A percentile compares a stretch with the other conserved stretches of the same genome.
Evolutionary conservation across 2,888 invertebrate genomes (phyloP).

Genomic region (Pristionchus mayeri): DNA sequence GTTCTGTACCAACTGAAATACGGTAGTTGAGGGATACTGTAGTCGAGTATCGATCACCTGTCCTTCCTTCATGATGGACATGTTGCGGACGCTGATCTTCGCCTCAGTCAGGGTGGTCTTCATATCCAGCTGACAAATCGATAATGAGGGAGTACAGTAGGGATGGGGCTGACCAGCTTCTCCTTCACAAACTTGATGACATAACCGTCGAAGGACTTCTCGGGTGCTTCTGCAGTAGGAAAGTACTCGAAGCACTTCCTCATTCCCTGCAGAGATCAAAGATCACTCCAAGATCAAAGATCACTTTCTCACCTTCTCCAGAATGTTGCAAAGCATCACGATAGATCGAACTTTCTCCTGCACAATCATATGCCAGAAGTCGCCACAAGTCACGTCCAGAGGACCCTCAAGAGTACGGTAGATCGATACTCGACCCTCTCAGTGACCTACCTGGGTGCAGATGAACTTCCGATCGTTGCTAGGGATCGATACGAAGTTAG

Average conservation of each 20-base stretch:
- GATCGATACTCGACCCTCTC: neutral
- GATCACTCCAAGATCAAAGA: neutral
- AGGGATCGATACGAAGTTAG: conserved; percentile 37
- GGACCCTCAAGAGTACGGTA: conserved; percentile 21
- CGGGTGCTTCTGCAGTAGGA: conserved; percentile 12
- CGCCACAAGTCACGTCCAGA: conserved; percentile 12
- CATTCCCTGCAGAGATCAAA: conserved; percentile 25
- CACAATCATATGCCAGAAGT: conserved; percentile 47
- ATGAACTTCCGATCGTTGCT: conserved; percentile 37
- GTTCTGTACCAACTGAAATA: conserved; percentile 36
- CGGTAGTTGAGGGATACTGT: conserved; percentile 10
- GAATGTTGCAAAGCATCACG: conserved; percentile 42
- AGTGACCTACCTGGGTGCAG: conserved; percentile 42
- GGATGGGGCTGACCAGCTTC: neutral
- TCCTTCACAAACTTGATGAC: conserved; percentile 24
- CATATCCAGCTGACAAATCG: conserved; percentile 32
- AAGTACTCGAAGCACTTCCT: conserved; percentile 38
- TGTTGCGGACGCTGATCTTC: neutral
- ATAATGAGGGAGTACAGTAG: neutral
- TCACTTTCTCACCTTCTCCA: neutral
- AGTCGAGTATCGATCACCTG: neutral
- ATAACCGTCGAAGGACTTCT: conserved; percentile 39
- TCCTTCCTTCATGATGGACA: conserved; percentile 28
- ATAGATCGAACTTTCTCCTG: conserved; percentile 38
- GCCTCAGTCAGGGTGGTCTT: conserved; percentile 20